These are phyloP conservation scores for Leucophenga montana DNA, from an alignment of 2,888 invertebrate genomes.

Conservation along the genomic window DNA sequence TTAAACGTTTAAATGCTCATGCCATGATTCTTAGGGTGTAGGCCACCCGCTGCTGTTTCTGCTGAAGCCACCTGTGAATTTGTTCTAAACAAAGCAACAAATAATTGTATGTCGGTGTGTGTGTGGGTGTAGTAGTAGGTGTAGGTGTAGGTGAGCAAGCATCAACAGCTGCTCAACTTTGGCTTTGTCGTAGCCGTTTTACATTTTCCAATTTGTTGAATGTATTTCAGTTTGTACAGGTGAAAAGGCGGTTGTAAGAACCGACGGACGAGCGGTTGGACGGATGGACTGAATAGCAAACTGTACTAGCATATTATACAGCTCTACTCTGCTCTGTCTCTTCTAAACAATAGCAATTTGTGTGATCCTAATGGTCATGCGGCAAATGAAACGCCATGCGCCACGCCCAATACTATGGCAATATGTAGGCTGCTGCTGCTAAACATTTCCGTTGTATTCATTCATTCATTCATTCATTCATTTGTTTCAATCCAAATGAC, in stretches of 20 bases:
- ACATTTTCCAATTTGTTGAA: constrained; percentile 66
- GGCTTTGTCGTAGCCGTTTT: not conserved
- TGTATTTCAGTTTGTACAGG: constrained; percentile 1
- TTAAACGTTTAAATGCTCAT: constrained; percentile 50
- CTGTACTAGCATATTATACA: not conserved
- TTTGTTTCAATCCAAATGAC: too few relatives aligned
- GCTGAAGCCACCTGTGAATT: not conserved
- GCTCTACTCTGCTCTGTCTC: not conserved
- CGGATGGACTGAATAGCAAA: too few relatives aligned
- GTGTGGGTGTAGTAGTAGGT: too few relatives aligned
- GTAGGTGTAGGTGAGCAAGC: not conserved
- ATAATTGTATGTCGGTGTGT: too few relatives aligned
- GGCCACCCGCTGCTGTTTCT: not conserved
- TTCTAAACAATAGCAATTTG: constrained; percentile 7
- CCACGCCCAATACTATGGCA: not conserved
- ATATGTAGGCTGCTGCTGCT: too few relatives aligned
- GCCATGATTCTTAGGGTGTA: too few relatives aligned
- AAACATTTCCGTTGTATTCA: too few relatives aligned
- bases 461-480: too few relatives aligned
- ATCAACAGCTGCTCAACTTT: not conserved
- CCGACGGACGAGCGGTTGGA: too few relatives aligned
- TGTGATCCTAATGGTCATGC: constrained; percentile 7
- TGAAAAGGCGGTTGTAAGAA: not conserved
- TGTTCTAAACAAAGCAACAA: not conserved
- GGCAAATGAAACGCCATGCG: not conserved